Percentiles rank a stretch among this genome's conserved stretches.
Evolutionary conservation across 2,113 vertebrate species (phyloP).

Genomic region (Pseudopodoces humilis): DNA sequence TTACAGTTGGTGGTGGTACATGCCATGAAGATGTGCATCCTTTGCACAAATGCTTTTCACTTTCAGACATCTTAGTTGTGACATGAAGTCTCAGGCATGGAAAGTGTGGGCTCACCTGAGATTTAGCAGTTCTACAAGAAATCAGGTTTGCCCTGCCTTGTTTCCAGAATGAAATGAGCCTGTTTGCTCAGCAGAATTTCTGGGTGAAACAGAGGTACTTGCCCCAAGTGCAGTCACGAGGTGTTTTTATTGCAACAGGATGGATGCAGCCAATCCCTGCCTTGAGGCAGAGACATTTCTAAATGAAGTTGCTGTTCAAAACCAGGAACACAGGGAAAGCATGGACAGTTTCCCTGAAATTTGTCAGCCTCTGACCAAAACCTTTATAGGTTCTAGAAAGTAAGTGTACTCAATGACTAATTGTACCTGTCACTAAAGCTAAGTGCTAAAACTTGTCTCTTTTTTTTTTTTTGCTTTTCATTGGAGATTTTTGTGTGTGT

Average conservation of each 20-base stretch:
- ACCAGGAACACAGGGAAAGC: not conserved
- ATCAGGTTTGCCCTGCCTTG: not conserved
- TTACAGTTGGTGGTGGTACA: not conserved
- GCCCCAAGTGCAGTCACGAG: not conserved
- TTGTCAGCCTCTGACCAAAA: not conserved
- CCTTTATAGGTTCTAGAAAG: not conserved
- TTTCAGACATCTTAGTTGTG: not conserved
- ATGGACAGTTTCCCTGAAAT: not conserved
- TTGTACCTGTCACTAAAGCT: not conserved
- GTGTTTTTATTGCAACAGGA: not conserved
- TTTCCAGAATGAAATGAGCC: not conserved
- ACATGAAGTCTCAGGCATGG: not conserved
- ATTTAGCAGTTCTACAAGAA: not conserved
- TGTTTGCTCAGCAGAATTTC: not conserved
- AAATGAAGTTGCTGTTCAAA: not conserved
- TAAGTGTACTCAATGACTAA: not conserved
- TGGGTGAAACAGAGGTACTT: not conserved
- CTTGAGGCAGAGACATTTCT: not conserved
- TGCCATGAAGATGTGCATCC: not conserved
- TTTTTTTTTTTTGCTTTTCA: no score
- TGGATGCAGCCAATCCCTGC: not conserved
- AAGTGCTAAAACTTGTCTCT: not conserved
- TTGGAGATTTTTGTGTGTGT: no score
- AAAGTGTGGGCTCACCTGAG: not conserved
- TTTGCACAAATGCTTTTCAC: not conserved